Evolutionary conservation across 2,113 vertebrate species (phyloP).

Genomic region (Myrmophylax atrothorax): DNA sequence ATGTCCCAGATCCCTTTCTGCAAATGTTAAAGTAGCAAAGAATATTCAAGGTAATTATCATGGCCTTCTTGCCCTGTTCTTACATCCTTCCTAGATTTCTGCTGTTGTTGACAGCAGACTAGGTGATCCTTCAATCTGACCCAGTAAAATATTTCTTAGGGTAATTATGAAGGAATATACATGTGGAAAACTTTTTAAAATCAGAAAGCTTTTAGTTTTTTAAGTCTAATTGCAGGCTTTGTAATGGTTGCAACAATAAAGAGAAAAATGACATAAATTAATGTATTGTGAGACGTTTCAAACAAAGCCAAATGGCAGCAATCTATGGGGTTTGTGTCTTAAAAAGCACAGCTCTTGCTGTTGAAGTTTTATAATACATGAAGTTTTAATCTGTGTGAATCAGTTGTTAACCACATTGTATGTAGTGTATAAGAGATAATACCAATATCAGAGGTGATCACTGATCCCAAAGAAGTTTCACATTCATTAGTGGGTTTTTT

Average conservation of each 20-base stretch:
- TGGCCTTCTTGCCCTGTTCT: neutral
- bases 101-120: neutral
- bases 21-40: neutral
- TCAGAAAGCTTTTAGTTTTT: neutral
- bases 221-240: neutral
- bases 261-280: rapidly evolving
- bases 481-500: rapidly evolving
- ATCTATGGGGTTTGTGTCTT: neutral
- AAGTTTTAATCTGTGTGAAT: neutral
- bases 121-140: neutral
- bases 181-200: neutral
- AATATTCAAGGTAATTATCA: neutral
- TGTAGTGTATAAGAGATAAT: neutral
- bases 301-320: neutral
- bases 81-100: neutral
- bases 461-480: neutral
- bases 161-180: neutral
- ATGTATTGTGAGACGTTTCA: neutral
- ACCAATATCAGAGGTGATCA: conserved; percentile 12
- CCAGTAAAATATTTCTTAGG: neutral
- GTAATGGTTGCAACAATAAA: neutral
- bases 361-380: neutral
- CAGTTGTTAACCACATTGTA: conserved; percentile 16
- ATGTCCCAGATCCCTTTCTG: neutral
- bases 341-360: neutral